Base-by-base conservation (phyloP, 2,888 invertebrate genomes). In the Microctonus brassicae region DNA sequence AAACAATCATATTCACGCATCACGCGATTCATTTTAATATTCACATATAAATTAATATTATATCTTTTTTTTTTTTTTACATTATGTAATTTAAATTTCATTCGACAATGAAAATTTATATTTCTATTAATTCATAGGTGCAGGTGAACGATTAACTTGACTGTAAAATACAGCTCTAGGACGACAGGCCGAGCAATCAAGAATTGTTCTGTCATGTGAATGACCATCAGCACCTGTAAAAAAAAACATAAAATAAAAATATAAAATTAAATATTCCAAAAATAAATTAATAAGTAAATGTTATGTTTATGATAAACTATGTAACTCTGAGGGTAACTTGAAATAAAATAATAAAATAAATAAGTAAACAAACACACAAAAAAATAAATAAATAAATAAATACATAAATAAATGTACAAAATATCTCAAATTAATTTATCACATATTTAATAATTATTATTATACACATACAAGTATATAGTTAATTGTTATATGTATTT, bases 171-270 rank as follows among this genome's bases (percentile, higher is more conserved):
- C 81, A 68, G 81, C 82, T 72, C 83, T 81, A 29, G 84, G 84
- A 75, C 82, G 82, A 74, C 86, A 86, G 62, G 85, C 85, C 42
- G 85, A 82, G 73, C 85, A 86, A 73, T 86, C 83, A 55, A 82
- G 77, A 42, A 79, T 78, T 67, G 80, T 70, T 69, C 83, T 80
- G 70, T 84, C 83, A 47, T 72, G 77, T 61, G 72, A 29, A n/a
- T n/a, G n/a, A n/a, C n/a, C n/a, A 39, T 78, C 79, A 60, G 70
- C 74, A 70, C 76, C 79, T 79, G 73, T 36, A 33, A 60, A 17
- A 60, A 17, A 62, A 17, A 13, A 42, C 2, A 24, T 1, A 13
- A 55, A 13, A 22, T 13, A 11, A 13, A 10, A 55, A 55, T 53
- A 20, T 53, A 3, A 53, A 17, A 10, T 53, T 24, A 1, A 53